Evolutionary conservation across 2,113 vertebrate species (phyloP), one percentile per base, ranked within the genome.

Genomic region (Zapus hudsonius): DNA sequence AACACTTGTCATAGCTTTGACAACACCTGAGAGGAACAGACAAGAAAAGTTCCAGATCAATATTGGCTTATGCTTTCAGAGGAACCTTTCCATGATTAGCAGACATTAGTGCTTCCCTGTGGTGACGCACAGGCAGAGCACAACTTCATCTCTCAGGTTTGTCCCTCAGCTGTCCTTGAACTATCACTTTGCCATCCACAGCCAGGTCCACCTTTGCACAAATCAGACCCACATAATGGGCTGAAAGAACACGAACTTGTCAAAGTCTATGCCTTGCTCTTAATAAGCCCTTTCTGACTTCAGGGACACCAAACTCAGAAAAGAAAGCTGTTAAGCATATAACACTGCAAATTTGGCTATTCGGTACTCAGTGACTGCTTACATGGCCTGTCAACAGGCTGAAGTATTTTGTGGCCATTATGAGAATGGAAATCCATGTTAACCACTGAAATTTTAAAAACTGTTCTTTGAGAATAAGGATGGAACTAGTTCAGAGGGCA

Each of bases 391-490:
- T 52, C 42, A 86, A 36, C 13, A 83, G 44, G 12, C 5, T 31
- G 25, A 55, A 67, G 33, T 0, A 87, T 87, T 89, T 81, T 12
- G 76, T n/a, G 8, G 36, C 15, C 40, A 87, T 69, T 73, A 84
- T 70, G 73, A 84, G 7, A 84, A 55, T 57, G 16, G 40, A 85
- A 94, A 79, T 17, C 76, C 40, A 52, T 31, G 0, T 91, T 2
- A 0, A 75, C 25, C 11, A 87, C 1, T 84, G 74, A 40, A 33
- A 89, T 87, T 87, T 89, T 55, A 76, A 87, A 94, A 89, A 22
- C 63, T 66, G 82, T 78, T 81, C 25, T 90, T 2, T 82, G 59
- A 55, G 84, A 85, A 70, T 79, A 55, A 78, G 57, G 38, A 66
- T 17, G 78, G 2, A 70, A 83, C 27, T 72, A 47, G 5, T 64